phyloP scores from a whole-genome alignment of 2,888 invertebrate species.

The Deilephila elpenor region DNA sequence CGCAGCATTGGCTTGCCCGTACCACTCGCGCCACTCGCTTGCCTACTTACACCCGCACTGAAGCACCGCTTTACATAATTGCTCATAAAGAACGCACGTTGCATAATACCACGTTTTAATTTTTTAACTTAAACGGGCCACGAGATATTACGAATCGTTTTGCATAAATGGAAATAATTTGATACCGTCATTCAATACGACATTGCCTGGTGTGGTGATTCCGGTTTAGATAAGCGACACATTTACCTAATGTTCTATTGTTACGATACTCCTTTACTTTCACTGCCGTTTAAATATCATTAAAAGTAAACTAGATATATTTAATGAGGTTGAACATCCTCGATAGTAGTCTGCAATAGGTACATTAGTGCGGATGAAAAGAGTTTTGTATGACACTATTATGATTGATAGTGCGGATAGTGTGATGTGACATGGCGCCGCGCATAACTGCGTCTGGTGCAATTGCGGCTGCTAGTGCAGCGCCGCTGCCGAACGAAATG shows the following conservation, averaged over 20 bases:
- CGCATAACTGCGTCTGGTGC: constrained; percentile 36
- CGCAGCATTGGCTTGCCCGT: constrained; percentile 59
- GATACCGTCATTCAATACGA: neutral
- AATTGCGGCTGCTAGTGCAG: constrained; percentile 57
- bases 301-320: constrained; percentile 4
- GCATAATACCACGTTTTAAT: constrained; percentile 72
- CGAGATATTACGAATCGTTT: constrained; percentile 31
- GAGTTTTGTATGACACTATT: neutral
- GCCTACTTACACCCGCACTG: constrained; percentile 68
- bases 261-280: constrained; percentile 34
- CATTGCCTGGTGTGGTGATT: constrained; percentile 47
- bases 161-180: constrained; percentile 6
- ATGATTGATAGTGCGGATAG: neutral
- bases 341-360: too few relatives aligned
- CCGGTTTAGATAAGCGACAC: constrained; percentile 37
- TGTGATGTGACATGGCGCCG: neutral
- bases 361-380: neutral
- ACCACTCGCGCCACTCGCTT: constrained; percentile 59
- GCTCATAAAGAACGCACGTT: constrained; percentile 75
- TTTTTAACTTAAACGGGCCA: constrained; percentile 70
- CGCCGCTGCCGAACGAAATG: constrained; percentile 67
- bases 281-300: constrained; percentile 22
- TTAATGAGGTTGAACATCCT: neutral
- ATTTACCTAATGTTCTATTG: constrained; percentile 33
- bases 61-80: constrained; percentile 80